Evolutionary conservation across 1,140 invertebrate genomes (phyloP).

Genomic region (Littorina saxatilis): DNA sequence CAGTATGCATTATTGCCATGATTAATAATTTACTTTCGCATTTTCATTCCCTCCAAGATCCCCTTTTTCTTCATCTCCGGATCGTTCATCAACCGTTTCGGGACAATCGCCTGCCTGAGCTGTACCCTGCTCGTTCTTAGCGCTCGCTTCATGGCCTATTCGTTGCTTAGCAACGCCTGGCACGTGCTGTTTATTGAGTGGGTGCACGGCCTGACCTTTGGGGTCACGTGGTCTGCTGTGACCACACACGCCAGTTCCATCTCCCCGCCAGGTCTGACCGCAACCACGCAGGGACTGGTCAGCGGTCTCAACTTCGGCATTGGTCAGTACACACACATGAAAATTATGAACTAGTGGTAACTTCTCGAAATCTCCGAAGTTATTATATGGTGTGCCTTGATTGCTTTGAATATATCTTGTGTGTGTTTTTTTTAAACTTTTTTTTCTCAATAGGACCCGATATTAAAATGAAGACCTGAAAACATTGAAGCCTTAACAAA

Average conservation of each 20-base stretch:
- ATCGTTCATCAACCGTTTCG: constrained; percentile 35
- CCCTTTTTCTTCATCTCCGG: constrained; percentile 44
- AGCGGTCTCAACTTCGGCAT: constrained; percentile 50
- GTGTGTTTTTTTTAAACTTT: no score
- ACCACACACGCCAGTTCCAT: constrained; percentile 45
- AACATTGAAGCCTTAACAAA: no score
- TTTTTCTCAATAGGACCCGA: no score
- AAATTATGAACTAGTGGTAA: background rate
- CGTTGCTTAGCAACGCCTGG: constrained; percentile 86
- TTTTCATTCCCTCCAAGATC: no score
- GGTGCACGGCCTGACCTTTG: constrained; percentile 90
- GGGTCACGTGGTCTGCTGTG: constrained; percentile 87
- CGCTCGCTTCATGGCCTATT: constrained; percentile 88
- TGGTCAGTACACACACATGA: constrained; percentile 34
- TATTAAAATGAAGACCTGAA: no score
- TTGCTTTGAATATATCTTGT: background rate
- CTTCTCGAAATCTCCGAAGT: no score
- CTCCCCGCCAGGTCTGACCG: constrained; percentile 45
- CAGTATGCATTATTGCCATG: no score
- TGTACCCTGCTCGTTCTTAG: constrained; percentile 85
- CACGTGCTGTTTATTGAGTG: constrained; percentile 88
- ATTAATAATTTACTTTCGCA: no score
- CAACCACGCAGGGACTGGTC: constrained; percentile 44
- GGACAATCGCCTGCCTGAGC: constrained; percentile 89
- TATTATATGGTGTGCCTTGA: no score